Percentiles rank a stretch among this genome's conserved stretches.
Conservation (phyloP, 2,797 vertebrate species). For the Coreius guichenoti region DNA sequence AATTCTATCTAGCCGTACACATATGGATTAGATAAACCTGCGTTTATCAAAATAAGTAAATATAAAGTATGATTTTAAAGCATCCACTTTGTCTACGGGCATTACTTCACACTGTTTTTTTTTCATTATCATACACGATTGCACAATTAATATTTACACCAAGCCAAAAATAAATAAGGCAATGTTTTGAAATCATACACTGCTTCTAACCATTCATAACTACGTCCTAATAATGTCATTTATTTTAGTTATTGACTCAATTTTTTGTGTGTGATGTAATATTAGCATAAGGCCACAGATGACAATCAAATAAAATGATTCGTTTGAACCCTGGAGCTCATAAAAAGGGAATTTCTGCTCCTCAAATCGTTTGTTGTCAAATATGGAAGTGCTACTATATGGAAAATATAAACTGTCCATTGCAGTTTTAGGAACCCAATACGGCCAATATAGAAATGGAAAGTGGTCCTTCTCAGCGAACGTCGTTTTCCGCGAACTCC, state of each 20-base stretch:
- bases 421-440: slow-evolving; percentile 9
- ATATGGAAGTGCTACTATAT: slow-evolving; percentile 51
- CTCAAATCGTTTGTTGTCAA: neutral
- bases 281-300: slow-evolving; percentile 20
- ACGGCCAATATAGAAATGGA: neutral
- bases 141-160: slow-evolving; percentile 22
- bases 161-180: slow-evolving; percentile 36
- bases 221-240: neutral
- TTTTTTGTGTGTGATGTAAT: neutral
- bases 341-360: neutral
- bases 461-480: slow-evolving; percentile 79
- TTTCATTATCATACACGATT: neutral
- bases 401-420: slow-evolving; percentile 44
- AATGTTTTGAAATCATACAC: slow-evolving; percentile 25
- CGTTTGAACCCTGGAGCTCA: neutral
- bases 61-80: neutral
- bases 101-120: neutral
- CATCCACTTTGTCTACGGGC: neutral
- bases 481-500: slow-evolving; percentile 90
- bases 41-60: slow-evolving; percentile 10
- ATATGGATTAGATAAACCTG: neutral
- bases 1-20: neutral
- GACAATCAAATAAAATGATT: slow-evolving; percentile 2
- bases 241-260: neutral
- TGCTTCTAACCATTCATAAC: slow-evolving; percentile 6